Base-by-base conservation (phyloP, 1,140 invertebrate genomes). In the Drosophila lacertosa region DNA sequence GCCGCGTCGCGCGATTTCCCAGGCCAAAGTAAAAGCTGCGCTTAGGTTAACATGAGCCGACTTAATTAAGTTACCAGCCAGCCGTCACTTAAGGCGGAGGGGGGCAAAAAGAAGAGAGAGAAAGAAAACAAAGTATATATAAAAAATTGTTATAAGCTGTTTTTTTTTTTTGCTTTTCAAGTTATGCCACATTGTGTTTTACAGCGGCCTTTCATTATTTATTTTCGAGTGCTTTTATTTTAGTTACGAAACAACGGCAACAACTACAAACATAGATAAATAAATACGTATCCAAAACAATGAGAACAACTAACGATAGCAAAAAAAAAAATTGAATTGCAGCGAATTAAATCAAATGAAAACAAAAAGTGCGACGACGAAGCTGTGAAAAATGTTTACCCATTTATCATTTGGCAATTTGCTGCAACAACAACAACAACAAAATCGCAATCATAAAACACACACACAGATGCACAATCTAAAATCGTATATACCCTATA, bases 321-420 rank as follows among this genome's bases (percentile, higher is more conserved):
- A 71, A 78, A 60, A 59, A 71, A 78, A 60, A 59, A 80, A 80
- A 80, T 77, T 70, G 50, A 84, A 77, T 86, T 62, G 76, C 69
- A 69, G 26, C 73, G 81, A 80, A 81, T 84, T 74, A 84, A 84
- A 77, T 86, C 73, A 77, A 86, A 84, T 63, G 68, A 86, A 81
- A 86, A 58, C 32, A 73, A 66, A 66, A 58, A 66, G 26, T 45
- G 53, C 37, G 24, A 45, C 45, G 33, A 44, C 26, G 51, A 53
- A 53, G 47, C 62, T 80, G 76, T 77, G 69, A 74, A 80, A 86
- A 81, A 84, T 84, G 62, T 32, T 60, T 47, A 50, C 40, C 62
- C 63, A 84, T 86, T 84, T 81, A 71, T 86, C 77, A 69, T 68
- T 58, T 75, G 57, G 40, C 62, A 65, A 65, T 69, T 69, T 55